Percentiles rank a stretch among this genome's conserved stretches.
Conservation (phyloP, 2,113 vertebrate genomes). For the Thunnus thynnus region DNA sequence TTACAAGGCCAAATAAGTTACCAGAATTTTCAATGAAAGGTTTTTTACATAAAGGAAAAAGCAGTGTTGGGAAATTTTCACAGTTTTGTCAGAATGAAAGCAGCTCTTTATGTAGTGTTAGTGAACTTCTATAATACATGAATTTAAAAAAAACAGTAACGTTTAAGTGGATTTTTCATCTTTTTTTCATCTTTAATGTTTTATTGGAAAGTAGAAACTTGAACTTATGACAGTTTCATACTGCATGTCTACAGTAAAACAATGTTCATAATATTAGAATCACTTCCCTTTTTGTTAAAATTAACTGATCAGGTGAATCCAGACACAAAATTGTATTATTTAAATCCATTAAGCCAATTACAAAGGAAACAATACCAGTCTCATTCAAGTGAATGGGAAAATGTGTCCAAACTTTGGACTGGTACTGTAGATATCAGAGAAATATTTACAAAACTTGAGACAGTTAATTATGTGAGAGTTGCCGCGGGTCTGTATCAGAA, state of each 20-base stretch:
- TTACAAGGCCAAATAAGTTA: not conserved
- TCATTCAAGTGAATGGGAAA: no score
- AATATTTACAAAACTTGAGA: not conserved
- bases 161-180: not conserved
- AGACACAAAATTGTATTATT: not conserved
- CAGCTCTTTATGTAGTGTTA: not conserved
- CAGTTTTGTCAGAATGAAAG: not conserved
- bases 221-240: not conserved
- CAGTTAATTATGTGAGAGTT: not conserved
- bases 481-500: not conserved
- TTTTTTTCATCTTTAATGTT: not conserved
- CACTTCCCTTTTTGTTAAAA: not conserved
- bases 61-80: no score
- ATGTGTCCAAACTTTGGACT: no score
- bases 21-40: not conserved
- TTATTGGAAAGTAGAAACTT: not conserved
- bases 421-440: not conserved
- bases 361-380: not conserved
- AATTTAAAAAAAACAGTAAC: not conserved
- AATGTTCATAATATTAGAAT: not conserved
- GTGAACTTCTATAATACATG: not conserved
- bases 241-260: not conserved
- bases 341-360: not conserved
- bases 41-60: not conserved
- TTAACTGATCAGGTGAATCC: not conserved